Percentiles rank a stretch among this genome's conserved stretches.
These are phyloP conservation scores for Porites lutea DNA, from an alignment of 64 coral and sea anemone genomes.

Conservation along the genomic window DNA sequence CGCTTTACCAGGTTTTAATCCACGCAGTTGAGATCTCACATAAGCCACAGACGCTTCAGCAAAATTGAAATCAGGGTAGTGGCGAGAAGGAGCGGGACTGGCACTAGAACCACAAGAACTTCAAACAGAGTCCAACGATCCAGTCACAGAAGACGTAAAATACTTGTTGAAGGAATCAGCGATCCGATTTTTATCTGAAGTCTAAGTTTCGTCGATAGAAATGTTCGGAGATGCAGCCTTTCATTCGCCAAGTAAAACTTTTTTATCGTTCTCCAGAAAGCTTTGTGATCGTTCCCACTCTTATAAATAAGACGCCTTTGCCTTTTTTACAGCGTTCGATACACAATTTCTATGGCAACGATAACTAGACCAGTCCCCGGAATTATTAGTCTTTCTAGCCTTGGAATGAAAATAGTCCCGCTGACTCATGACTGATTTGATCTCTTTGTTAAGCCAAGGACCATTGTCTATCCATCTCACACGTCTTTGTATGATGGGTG, in stretches of 20 bases:
- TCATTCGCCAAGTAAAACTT: background rate
- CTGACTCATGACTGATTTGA: conserved; percentile 39
- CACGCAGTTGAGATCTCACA: too few relatives aligned
- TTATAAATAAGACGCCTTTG: too few relatives aligned
- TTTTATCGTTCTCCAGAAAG: too few relatives aligned
- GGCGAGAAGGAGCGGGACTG: background rate
- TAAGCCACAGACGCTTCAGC: conserved; percentile 45
- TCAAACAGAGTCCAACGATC: conserved; percentile 11
- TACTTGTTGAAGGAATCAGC: conserved; percentile 57
- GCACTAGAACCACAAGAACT: conserved; percentile 11
- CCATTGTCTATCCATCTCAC: conserved; percentile 41
- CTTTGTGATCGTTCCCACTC: too few relatives aligned
- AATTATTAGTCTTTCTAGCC: conserved; percentile 37
- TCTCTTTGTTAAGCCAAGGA: conserved; percentile 63
- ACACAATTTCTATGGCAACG: conserved; percentile 37
- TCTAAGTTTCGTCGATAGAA: background rate
- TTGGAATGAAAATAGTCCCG: conserved; percentile 56
- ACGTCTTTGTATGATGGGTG: background rate
- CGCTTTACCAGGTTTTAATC: too few relatives aligned
- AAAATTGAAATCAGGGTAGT: conserved; percentile 57
- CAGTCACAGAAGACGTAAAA: conserved; percentile 32
- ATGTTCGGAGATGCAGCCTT: conserved; percentile 3
- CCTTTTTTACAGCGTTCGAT: background rate
- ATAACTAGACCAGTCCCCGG: conserved; percentile 58
- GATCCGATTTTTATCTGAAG: conserved; percentile 42